Evolutionary conservation across 2,888 invertebrate species (phyloP), one percentile per base, ranked within the genome.

Genomic region (Frankliniella intonsa): DNA sequence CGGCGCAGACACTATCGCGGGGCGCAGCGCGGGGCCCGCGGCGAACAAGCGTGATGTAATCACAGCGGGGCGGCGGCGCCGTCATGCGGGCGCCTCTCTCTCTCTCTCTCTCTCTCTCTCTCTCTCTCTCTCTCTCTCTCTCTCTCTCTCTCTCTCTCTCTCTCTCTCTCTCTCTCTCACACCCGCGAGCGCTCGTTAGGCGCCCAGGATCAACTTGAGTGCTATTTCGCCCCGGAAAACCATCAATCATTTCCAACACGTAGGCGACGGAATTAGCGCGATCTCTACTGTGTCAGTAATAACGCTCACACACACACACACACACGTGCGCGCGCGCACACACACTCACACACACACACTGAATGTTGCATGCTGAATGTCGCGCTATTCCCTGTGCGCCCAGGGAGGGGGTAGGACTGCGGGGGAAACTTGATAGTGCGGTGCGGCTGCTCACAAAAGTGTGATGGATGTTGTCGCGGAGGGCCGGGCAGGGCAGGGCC

Each of bases 231-330:
- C 69, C 69, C 69, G 69, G 69, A 25, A 76, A 76, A 25, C 25
- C 69, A 76, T 76, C 69, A 76, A 76, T 76, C 69, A 76, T 76
- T 69, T 69, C 22, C 69, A 69, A 22, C 69, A 12, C 10, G 69
- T 76, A 25, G 69, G 69, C 12, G 69, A 25, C 10, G 25, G 69
- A 9, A 69, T 69, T 69, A 69, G 69, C 22, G 22, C 69, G 22
- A 38, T 5, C 69, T 8, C 69, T 19, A 55, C 55, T 19, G 55
- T 55, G 55, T 55, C 17, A 55, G 12, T 55, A 38, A 38, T 38
- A 38, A 11, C 62, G 55, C 55, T 17, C 62, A n/a, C 11, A 62
- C 62, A 62, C 62, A 62, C 14, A 14, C 62, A 10, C 17, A 14
- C 62, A 62, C 62, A 62, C 62, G 9, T 3, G 55, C 55, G 14